Percentiles rank a stretch among this genome's conserved stretches.
Evolutionary conservation across 2,113 vertebrate genomes (phyloP).

Genomic region (Dunckerocampus dactyliophorus): DNA sequence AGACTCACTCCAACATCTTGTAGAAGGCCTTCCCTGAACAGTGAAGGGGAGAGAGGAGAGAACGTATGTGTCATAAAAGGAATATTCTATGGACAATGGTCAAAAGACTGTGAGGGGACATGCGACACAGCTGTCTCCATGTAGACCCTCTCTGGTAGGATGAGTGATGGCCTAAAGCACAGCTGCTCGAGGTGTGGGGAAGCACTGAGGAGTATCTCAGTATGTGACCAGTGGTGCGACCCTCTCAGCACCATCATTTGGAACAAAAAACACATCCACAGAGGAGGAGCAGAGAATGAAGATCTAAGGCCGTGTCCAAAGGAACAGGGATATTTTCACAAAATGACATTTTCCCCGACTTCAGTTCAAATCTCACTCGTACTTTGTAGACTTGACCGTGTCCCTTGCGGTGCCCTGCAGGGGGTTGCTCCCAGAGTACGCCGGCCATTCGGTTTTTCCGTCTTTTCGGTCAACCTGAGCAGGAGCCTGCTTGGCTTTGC

Average conservation of each 20-base stretch:
- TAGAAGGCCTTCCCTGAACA: not conserved
- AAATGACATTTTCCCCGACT: no score
- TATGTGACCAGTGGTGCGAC: constrained; percentile 30
- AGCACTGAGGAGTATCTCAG: constrained; percentile 4
- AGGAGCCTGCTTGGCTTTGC: no score
- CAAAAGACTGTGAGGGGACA: constrained; percentile 19
- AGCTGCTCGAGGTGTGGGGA: constrained; percentile 28
- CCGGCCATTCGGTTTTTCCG: no score
- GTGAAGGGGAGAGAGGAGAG: not conserved
- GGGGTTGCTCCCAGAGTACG: no score
- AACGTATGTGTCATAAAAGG: constrained; percentile 11
- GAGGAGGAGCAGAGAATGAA: constrained; percentile 24
- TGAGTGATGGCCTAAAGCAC: constrained; percentile 27
- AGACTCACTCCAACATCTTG: not conserved
- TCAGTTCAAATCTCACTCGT: no score
- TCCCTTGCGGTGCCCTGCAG: no score
- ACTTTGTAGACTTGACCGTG: no score
- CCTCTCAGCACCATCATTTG: constrained; percentile 52
- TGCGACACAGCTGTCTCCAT: constrained; percentile 33
- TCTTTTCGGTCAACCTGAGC: no score
- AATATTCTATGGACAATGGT: constrained; percentile 9
- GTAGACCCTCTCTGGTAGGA: constrained; percentile 15
- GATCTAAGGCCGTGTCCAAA: constrained; percentile 30
- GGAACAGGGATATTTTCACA: no score
- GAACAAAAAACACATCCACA: constrained; percentile 37